A percentile compares a stretch with the other conserved stretches of the same genome.
These are phyloP conservation scores for Gerris lacustris DNA, from an alignment of 2,888 invertebrate species.

Conservation along the genomic window DNA sequence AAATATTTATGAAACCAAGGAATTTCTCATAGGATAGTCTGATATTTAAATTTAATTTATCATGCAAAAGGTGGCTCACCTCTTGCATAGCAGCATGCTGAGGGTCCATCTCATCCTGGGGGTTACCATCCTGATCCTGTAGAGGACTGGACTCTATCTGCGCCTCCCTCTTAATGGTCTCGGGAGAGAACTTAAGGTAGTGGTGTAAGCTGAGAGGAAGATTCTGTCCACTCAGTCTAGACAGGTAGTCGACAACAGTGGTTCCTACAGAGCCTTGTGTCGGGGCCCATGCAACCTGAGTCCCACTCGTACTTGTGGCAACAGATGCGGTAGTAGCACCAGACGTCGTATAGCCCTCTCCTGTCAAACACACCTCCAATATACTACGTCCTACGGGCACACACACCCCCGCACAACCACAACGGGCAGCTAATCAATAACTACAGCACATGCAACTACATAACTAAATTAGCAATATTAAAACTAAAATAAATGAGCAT, in stretches of 20 bases:
- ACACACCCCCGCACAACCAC: not conserved
- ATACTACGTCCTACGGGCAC: slow-evolving; percentile 10
- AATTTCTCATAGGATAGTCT: too few species aligned
- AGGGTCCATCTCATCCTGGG: slow-evolving; percentile 20
- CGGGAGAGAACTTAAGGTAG: slow-evolving; percentile 51
- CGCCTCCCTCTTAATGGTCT: slow-evolving; percentile 43
- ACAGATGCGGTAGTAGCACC: slow-evolving; percentile 35
- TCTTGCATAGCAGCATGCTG: not conserved
- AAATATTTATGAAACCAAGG: too few species aligned
- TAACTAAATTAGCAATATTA: too few species aligned
- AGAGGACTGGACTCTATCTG: slow-evolving; percentile 40
- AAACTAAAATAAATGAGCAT: too few species aligned
- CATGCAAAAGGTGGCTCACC: not conserved
- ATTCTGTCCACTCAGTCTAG: slow-evolving; percentile 42
- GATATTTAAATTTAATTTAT: too few species aligned
- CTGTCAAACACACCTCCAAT: slow-evolving; percentile 17
- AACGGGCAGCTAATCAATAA: not conserved
- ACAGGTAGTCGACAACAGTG: slow-evolving; percentile 42
- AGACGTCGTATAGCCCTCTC: slow-evolving; percentile 33
- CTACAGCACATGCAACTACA: too few species aligned
- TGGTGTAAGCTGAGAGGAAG: slow-evolving; percentile 49
- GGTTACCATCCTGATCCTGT: slow-evolving; percentile 18
- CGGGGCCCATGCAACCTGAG: slow-evolving; percentile 39
- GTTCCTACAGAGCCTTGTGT: slow-evolving; percentile 39
- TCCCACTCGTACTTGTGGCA: slow-evolving; percentile 39